Percentiles rank a stretch among this genome's conserved stretches.
Evolutionary conservation across 2,797 vertebrate species (phyloP).

Genomic region (Tangara arthus): DNA sequence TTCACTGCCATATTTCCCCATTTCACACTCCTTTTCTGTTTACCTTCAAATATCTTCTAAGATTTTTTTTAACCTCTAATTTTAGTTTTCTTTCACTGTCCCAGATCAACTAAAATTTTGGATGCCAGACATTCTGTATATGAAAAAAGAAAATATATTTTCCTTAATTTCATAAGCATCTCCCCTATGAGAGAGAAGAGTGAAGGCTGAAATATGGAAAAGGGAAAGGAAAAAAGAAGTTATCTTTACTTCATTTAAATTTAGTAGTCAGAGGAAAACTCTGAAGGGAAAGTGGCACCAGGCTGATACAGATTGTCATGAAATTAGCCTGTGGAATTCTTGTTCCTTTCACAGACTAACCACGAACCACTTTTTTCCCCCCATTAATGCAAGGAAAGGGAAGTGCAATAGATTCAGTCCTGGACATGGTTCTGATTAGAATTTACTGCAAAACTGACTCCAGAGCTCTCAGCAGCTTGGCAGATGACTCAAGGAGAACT

Average conservation of each 20-base stretch:
- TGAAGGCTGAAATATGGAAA: neutral
- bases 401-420: neutral
- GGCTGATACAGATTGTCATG: neutral
- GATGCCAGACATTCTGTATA: neutral
- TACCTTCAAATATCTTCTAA: neutral
- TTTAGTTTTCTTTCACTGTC: neutral
- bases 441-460: constrained; percentile 6
- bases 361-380: neutral
- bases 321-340: neutral
- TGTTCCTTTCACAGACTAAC: neutral
- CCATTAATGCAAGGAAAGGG: neutral
- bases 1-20: neutral
- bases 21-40: neutral
- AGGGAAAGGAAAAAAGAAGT: neutral
- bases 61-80: neutral
- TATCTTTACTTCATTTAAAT: neutral
- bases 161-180: neutral
- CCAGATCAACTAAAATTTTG: neutral
- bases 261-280: neutral
- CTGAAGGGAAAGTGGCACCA: neutral
- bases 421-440: neutral
- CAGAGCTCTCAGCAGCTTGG: neutral
- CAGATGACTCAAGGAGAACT: constrained; percentile 24
- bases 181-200: neutral
- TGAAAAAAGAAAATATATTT: neutral